Conservation (phyloP, 2,113 vertebrate genomes). For the Nothoprocta perdicaria region DNA sequence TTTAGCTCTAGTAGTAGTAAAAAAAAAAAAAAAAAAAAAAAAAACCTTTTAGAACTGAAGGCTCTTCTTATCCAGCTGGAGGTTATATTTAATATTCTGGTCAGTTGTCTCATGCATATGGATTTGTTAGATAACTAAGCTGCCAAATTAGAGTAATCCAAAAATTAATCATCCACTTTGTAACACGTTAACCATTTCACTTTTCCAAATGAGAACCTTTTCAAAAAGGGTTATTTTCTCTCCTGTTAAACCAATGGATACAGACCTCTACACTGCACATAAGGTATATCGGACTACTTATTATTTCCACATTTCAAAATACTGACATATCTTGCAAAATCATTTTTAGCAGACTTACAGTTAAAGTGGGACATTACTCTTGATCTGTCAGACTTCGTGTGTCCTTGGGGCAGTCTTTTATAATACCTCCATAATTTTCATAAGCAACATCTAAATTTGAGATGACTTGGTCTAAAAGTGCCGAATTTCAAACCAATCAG, state of each 20-base stretch:
- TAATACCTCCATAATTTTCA: background rate
- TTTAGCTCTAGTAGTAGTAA: background rate
- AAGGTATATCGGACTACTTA: background rate
- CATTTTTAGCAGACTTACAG: background rate
- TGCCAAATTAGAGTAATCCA: constrained; percentile 10
- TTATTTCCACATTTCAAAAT: constrained; percentile 32
- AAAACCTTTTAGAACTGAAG: background rate
- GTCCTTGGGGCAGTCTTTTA: background rate
- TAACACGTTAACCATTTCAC: constrained; percentile 45
- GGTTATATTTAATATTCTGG: constrained; percentile 30
- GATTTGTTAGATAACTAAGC: constrained; percentile 33
- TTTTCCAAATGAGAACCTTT: constrained; percentile 21
- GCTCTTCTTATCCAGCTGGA: background rate
- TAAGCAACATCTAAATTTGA: constrained; percentile 1
- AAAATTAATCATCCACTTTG: constrained; percentile 40
- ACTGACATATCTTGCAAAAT: background rate
- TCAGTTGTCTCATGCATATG: constrained; percentile 6
- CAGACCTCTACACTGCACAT: background rate
- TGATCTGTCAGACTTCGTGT: background rate
- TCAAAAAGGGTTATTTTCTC: constrained; percentile 31
- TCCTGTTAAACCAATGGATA: constrained; percentile 11
- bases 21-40: background rate
- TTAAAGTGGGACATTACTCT: background rate
- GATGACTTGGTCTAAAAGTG: background rate
- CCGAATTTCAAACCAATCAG: constrained; percentile 32